These are phyloP conservation scores for Argynnis bischoffii DNA, from an alignment of 2,888 invertebrate species.

Conservation along the genomic window DNA sequence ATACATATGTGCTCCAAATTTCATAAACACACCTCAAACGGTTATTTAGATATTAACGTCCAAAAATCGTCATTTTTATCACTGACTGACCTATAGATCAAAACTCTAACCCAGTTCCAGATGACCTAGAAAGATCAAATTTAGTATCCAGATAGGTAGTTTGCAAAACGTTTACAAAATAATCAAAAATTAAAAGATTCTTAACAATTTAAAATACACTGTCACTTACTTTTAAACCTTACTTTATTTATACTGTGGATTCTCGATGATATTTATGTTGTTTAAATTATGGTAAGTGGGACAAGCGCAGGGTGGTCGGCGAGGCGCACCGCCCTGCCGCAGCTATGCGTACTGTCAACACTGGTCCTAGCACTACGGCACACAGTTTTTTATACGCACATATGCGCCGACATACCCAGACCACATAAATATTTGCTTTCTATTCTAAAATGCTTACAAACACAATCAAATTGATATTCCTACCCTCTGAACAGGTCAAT, in stretches of 20 bases:
- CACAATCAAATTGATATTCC: conserved; percentile 60
- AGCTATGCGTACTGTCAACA: conserved; percentile 80
- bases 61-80: too few relatives aligned
- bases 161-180: too few relatives aligned
- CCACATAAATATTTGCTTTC: conserved; percentile 78
- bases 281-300: conserved; percentile 42
- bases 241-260: conserved; percentile 30
- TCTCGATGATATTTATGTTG: conserved; percentile 43
- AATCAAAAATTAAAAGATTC: not conserved
- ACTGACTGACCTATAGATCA: too few relatives aligned
- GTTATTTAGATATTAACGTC: too few relatives aligned
- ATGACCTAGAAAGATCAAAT: too few relatives aligned
- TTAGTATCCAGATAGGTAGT: too few relatives aligned
- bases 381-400: conserved; percentile 73
- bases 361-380: conserved; percentile 61
- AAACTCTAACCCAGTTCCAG: too few relatives aligned
- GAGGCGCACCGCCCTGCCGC: conserved; percentile 58
- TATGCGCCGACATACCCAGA: conserved; percentile 58
- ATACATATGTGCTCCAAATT: too few relatives aligned
- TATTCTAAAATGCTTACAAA: conserved; percentile 76
- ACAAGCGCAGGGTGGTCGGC: conserved; percentile 64
- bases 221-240: conserved; percentile 17
- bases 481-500: conserved; percentile 57
- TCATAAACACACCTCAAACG: too few relatives aligned
- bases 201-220: conserved; percentile 10